Conservation (phyloP, 2,113 vertebrate species). For the Petrocephalus microphthalmus region DNA sequence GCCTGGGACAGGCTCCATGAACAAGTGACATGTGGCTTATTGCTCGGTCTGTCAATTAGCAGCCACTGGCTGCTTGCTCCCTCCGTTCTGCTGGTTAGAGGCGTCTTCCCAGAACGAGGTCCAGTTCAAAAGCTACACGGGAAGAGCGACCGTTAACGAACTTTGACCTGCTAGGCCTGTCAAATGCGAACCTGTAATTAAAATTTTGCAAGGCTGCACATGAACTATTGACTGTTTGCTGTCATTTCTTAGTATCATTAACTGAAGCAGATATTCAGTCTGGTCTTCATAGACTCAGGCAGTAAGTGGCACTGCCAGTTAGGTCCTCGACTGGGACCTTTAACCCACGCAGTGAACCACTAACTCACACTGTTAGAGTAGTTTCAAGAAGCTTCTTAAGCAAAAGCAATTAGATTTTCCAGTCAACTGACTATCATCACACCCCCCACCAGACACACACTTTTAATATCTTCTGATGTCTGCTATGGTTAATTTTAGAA, state of each 20-base stretch:
- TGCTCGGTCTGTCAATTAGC: background rate
- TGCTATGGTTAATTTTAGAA: slow-evolving; percentile 7
- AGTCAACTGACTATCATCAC: background rate
- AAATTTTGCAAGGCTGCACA: background rate
- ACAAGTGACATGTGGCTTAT: background rate
- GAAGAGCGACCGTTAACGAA: background rate
- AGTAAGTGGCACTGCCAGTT: background rate
- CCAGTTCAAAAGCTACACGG: background rate
- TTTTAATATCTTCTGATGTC: background rate
- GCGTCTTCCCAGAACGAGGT: background rate
- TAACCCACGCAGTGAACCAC: background rate
- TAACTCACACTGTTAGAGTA: background rate
- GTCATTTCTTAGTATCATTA: background rate
- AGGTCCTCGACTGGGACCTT: background rate
- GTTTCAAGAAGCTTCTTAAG: background rate
- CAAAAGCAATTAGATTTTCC: background rate
- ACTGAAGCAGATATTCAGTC: background rate
- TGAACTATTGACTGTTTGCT: background rate
- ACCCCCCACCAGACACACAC: background rate
- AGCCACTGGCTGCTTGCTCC: background rate
- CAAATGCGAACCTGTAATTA: background rate
- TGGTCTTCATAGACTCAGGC: background rate
- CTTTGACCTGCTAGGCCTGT: background rate
- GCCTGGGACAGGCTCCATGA: background rate
- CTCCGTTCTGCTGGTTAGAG: background rate